Evolutionary conservation across 2,113 vertebrate species (phyloP).

Genomic region (Suricata suricatta): DNA sequence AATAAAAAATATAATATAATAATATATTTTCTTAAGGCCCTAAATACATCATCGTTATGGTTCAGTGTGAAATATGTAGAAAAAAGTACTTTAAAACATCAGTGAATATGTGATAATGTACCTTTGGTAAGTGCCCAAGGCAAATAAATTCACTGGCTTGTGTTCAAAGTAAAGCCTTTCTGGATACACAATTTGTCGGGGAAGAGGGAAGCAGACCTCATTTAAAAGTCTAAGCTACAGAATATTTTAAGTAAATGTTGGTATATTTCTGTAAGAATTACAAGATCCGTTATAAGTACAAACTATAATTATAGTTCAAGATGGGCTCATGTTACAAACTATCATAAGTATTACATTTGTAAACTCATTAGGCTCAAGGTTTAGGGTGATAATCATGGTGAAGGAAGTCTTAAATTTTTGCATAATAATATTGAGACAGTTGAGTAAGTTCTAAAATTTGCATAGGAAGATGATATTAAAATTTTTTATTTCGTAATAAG

Average conservation of each 20-base stretch:
- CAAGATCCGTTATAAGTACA: not conserved
- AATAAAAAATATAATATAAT: not conserved
- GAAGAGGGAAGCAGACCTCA: not conserved
- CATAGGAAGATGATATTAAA: not conserved
- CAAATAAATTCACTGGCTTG: not conserved
- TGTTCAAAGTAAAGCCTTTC: not conserved
- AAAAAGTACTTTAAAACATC: conserved; percentile 26
- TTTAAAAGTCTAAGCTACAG: conserved; percentile 43
- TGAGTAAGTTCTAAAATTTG: conserved; percentile 25
- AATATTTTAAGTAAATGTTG: conserved; percentile 43
- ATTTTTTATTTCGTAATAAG: not conserved
- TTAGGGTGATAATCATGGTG: not conserved
- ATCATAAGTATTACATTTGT: not conserved
- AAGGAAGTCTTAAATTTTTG: conserved; percentile 4
- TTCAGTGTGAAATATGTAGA: conserved; percentile 1
- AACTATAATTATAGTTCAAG: conserved; percentile 10
- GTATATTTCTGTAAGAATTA: conserved; percentile 49
- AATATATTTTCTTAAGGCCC: not conserved
- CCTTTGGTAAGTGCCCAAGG: not conserved
- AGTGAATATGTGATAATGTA: not conserved
- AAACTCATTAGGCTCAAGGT: not conserved
- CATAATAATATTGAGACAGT: conserved; percentile 1
- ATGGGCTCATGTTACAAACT: not conserved
- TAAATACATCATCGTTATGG: not conserved
- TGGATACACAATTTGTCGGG: not conserved